Conservation (phyloP, 2,888 invertebrate species). For the Microchrysa polita region DNA sequence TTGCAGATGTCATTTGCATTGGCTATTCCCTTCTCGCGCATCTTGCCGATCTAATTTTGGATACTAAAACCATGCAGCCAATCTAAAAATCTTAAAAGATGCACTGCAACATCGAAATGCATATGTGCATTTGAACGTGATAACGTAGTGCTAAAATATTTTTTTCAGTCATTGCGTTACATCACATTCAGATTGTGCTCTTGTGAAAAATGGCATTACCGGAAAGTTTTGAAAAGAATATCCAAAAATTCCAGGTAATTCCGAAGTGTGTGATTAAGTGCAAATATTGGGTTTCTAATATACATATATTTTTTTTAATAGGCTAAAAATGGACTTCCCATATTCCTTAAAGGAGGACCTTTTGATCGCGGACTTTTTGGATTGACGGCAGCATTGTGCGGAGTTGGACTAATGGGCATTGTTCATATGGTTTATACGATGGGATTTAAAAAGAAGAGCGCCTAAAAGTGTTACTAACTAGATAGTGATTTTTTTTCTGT, state of each 20-base stretch:
- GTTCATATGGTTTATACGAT: constrained; percentile 58
- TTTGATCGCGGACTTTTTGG: constrained; percentile 61
- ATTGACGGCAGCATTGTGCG: constrained; percentile 60
- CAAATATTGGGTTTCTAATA: no score
- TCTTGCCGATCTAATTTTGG: background rate
- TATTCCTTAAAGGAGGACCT: constrained; percentile 63
- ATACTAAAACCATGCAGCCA: background rate
- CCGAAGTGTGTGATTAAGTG: no score
- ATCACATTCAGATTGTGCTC: background rate
- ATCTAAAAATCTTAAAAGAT: background rate
- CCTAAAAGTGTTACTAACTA: background rate
- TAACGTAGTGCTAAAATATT: background rate
- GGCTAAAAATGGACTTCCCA: constrained; percentile 61
- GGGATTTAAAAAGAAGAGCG: constrained; percentile 61
- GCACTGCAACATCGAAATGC: background rate
- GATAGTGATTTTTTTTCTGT: no score
- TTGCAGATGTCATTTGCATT: background rate
- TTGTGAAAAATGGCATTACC: constrained; percentile 60
- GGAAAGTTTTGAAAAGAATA: constrained; percentile 59
- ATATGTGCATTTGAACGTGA: background rate
- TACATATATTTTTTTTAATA: constrained; percentile 48
- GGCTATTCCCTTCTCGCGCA: background rate
- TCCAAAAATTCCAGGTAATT: constrained; percentile 61
- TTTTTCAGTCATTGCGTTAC: background rate
- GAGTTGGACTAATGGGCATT: constrained; percentile 59